A percentile compares a stretch with the other conserved stretches of the same genome.
Evolutionary conservation across 2,113 vertebrate species (phyloP).

Genomic region (Psilopogon haemacephalus): DNA sequence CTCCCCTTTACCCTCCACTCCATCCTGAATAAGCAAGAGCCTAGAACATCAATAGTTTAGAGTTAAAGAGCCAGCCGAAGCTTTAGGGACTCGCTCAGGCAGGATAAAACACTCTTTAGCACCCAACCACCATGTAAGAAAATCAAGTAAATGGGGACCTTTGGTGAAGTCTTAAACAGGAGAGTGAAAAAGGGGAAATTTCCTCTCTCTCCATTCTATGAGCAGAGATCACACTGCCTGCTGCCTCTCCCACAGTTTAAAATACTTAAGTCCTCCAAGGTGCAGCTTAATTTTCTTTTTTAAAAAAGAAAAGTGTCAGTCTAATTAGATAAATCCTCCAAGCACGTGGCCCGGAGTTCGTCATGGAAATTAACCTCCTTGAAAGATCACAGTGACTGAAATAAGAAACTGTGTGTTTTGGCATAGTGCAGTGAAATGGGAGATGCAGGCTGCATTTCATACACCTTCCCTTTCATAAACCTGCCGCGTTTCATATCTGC

Average conservation of each 20-base stretch:
- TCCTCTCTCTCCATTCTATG: background rate
- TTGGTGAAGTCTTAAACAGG: background rate
- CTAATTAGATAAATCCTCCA: conserved; percentile 84
- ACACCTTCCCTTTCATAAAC: conserved; percentile 75
- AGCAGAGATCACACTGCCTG: conserved; percentile 28
- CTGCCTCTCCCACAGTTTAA: conserved; percentile 65
- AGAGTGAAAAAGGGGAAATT: conserved; percentile 9
- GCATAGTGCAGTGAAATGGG: conserved; percentile 79
- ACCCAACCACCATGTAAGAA: background rate
- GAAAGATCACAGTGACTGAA: conserved; percentile 83
- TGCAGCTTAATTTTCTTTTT: conserved; percentile 75
- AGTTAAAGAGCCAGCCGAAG: conserved; percentile 36
- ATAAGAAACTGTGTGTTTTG: conserved; percentile 80
- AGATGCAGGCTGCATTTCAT: conserved; percentile 75
- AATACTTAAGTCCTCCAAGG: conserved; percentile 72
- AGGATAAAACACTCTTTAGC: conserved; percentile 34
- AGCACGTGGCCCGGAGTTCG: conserved; percentile 80
- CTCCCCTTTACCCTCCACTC: conserved; percentile 27
- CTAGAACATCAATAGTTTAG: conserved; percentile 18
- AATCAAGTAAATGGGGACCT: background rate
- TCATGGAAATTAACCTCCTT: conserved; percentile 87
- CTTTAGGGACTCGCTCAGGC: conserved; percentile 22
- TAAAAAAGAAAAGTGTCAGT: conserved; percentile 79
- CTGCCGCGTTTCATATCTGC: conserved; percentile 56
- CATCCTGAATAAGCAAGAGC: background rate